Percentiles rank a stretch among this genome's conserved stretches.
Conservation (phyloP, 2,797 vertebrate genomes). For the Podargus strigoides region DNA sequence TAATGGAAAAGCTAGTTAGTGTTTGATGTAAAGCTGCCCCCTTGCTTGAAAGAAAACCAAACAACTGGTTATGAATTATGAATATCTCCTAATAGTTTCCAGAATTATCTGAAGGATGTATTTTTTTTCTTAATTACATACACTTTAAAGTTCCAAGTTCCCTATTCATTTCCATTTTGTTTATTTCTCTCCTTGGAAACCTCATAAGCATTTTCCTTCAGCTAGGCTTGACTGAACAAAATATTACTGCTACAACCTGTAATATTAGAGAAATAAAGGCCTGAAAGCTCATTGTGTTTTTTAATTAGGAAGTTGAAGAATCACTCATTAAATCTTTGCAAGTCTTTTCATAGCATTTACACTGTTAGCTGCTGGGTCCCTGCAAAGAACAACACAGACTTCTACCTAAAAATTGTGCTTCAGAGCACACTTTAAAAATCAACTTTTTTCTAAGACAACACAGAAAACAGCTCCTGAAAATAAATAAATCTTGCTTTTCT, state of each 20-base stretch:
- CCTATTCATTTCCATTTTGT: conserved; percentile 53
- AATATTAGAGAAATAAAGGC: neutral
- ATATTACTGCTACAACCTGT: conserved; percentile 40
- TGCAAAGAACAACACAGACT: neutral
- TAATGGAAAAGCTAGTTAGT: conserved; percentile 58
- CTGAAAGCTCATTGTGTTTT: conserved; percentile 15
- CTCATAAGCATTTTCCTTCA: conserved; percentile 45
- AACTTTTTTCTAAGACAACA: neutral
- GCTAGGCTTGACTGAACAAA: conserved; percentile 52
- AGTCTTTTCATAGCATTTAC: neutral
- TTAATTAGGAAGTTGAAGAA: conserved; percentile 44
- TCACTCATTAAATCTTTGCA: neutral
- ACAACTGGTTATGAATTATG: conserved; percentile 54
- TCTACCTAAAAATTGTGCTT: neutral
- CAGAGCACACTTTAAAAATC: neutral
- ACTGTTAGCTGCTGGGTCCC: neutral
- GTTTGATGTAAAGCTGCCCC: conserved; percentile 57
- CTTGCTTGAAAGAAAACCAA: conserved; percentile 59
- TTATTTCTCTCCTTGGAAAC: conserved; percentile 68
- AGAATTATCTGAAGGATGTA: conserved; percentile 62
- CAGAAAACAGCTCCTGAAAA: neutral
- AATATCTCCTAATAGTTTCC: conserved; percentile 61
- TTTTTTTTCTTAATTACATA: conserved; percentile 56
- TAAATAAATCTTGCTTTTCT: neutral
- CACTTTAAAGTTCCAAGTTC: conserved; percentile 65